Evolutionary conservation across 2,113 vertebrate species (phyloP), one percentile per base, ranked within the genome.

Genomic region (Dipodomys ordii): DNA sequence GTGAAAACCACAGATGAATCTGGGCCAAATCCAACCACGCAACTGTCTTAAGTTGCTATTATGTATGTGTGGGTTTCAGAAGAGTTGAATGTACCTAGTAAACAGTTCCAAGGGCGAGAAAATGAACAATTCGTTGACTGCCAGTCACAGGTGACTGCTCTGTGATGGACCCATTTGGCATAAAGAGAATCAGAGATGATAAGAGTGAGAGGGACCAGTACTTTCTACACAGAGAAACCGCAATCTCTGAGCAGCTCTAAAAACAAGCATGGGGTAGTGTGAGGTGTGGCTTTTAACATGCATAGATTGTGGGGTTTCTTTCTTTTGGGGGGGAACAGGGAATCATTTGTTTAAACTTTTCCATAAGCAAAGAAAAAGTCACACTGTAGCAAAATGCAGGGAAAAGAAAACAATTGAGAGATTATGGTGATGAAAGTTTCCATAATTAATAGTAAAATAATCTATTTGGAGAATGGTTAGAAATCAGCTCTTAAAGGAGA

Each of bases 361-460:
- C 30, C 32, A 60, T n/a, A 44, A 69, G 44, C 25, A 67, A 69
- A 32, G 49, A 32, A 49, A 92, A 68, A 25, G n/a, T 68, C 71
- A 82, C 23, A 22, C 20, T 60, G 57, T 27, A 65, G 30, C 1
- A 83, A 77, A 44, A 77, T 65, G 44, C 16, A 35, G 30, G 49
- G 53, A 3, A 0, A 30, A 68, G 39, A 83, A 76, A 74, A 57
- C 53, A 83, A 1, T 16, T 11, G 57, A 68, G 39, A 39, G 4
- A 39, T 44, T 28, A 49, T 18, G 30, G 6, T 92, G 57, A 87
- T 27, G 67, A 86, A 90, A 83, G 44, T 22, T 69, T 68, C 44
- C 39, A 72, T 8, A 88, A 44, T 79, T 89, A 62, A 94, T 90
- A 49, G 44, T 46, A 92, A 65, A 64, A 6, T 60, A 69, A 86